phyloP scores from a whole-genome alignment of 2,888 invertebrate genomes.

The Graphium colonna region DNA sequence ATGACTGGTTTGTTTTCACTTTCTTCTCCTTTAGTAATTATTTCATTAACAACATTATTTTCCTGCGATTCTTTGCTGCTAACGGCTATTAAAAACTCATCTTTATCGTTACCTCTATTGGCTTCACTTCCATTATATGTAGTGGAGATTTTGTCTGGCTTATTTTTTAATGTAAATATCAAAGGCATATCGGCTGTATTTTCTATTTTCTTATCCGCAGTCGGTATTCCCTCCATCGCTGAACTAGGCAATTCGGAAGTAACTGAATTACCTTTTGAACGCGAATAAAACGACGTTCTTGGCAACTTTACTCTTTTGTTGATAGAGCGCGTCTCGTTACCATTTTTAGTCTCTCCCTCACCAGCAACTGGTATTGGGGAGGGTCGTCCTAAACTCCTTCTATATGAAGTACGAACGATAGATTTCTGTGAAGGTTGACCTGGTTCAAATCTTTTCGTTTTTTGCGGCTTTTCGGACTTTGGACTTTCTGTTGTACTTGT shows the following conservation, averaged over 20 bases:
- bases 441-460: conserved; percentile 42
- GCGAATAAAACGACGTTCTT: conserved; percentile 62
- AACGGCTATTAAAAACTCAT: conserved; percentile 55
- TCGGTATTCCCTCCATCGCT: conserved; percentile 23
- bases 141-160: conserved; percentile 37
- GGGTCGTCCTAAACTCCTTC: conserved; percentile 44
- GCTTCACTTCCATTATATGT: conserved; percentile 32
- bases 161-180: conserved; percentile 54
- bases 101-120: conserved; percentile 36
- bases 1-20: conserved; percentile 44
- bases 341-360: conserved; percentile 31
- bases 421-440: conserved; percentile 47
- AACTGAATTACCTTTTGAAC: conserved; percentile 44
- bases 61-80: conserved; percentile 62
- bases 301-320: conserved; percentile 47
- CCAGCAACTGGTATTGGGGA: conserved; percentile 38
- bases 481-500: conserved; percentile 46
- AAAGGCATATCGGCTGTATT: conserved; percentile 52
- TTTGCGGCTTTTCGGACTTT: conserved; percentile 36
- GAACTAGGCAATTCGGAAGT: conserved; percentile 37
- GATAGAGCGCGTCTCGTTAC: conserved; percentile 29
- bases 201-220: conserved; percentile 47
- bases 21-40: conserved; percentile 42
- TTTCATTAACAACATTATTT: conserved; percentile 47
- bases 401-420: conserved; percentile 47